Base-by-base conservation (phyloP, 2,113 vertebrate genomes). In the Pseudolaguvia tuberculata region DNA sequence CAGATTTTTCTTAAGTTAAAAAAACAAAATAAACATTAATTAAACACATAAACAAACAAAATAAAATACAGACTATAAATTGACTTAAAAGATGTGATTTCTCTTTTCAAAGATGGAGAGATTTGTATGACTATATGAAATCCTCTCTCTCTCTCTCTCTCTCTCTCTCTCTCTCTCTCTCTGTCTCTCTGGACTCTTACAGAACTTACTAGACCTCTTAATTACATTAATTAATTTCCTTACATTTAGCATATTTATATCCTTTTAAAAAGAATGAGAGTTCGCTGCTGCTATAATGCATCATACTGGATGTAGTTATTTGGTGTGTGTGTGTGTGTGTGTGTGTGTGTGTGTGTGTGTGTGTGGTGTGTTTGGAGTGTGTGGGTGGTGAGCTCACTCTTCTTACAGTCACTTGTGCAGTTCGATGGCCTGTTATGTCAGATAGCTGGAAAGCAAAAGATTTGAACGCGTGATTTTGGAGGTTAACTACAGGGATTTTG, bases 331-430 rank as follows among this genome's bases (percentile, higher is more conserved):
- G 45, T 70, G n/a, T n/a, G n/a, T n/a, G n/a, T n/a, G 65, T 48
- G 48, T 68, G 67, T 76, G 25, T 77, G 59, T 17, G 51, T 65
- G 79, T 56, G 42, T 31, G 56, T n/a, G 67, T 70, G 31, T 17
- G 52, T 70, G 23, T 65, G 68, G 65, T 48, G 48, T 68, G 67
- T 76, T 75, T 70, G 21, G 29, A 55, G 25, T 77, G 59, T 17
- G 51, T 65, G 79, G 63, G 42, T 31, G 56, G 79, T 73, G 21
- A 77, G 73, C 57, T 76, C 48, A 73, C 53, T 59, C 61, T 72
- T 79, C 73, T 35, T 58, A 31, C 77, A 59, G 55, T 55, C 23
- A 48, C 69, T 62, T 67, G 31, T 72, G 48, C 63, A 56, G 56
- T 51, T 56, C 58, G 66, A 74, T 35, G 47, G 51, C 25, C 27